Conservation (phyloP, 2,797 vertebrate genomes). For the Onychomys torridus region DNA sequence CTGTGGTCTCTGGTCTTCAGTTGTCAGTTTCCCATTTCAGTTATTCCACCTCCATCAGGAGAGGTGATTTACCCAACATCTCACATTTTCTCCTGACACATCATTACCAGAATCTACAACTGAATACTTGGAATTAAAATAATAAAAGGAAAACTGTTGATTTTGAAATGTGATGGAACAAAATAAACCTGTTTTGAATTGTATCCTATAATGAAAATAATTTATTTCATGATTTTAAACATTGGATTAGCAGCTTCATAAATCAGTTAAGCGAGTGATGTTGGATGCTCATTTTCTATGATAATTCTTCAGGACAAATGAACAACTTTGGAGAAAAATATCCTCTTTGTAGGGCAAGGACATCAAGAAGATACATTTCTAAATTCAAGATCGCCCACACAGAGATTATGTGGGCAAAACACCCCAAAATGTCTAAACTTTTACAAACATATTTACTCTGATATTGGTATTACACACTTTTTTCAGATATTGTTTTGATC, state of each 20-base stretch:
- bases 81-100: not conserved
- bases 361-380: not conserved
- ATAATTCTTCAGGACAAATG: not conserved
- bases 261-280: not conserved
- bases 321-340: not conserved
- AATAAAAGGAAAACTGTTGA: not conserved
- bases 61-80: not conserved
- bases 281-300: not conserved
- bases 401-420: rapidly evolving
- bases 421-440: rapidly evolving
- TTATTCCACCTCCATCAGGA: not conserved
- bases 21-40: not conserved
- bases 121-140: not conserved
- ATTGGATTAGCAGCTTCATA: not conserved
- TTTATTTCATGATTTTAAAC: not conserved
- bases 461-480: not conserved
- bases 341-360: not conserved
- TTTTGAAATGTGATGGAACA: not conserved
- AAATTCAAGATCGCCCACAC: not conserved
- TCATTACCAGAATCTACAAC: not conserved
- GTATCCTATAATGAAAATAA: not conserved
- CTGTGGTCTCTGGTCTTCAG: not conserved
- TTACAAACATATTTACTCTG: not conserved
- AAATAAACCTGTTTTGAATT: not conserved
- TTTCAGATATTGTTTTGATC: not conserved